Percentiles rank a stretch among this genome's conserved stretches.
phyloP scores from a whole-genome alignment of 2,797 vertebrate genomes.

The Rhinichthys osculus region DNA sequence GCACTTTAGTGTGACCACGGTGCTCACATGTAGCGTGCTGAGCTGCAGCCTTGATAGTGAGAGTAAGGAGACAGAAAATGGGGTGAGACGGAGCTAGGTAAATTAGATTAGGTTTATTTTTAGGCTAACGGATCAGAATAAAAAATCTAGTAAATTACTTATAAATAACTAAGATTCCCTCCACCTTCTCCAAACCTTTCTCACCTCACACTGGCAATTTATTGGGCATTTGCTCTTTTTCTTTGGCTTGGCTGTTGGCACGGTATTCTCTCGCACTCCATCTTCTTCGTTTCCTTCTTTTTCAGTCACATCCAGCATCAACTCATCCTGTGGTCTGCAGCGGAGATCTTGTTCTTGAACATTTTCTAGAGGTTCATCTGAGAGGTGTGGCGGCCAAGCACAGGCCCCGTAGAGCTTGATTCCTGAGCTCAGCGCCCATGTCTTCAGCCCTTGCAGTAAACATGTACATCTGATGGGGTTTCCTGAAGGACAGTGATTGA shows the following conservation, averaged over 20 bases:
- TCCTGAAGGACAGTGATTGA: slow-evolving; percentile 62
- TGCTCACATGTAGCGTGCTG: slow-evolving; percentile 83
- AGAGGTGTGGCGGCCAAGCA: slow-evolving; percentile 77
- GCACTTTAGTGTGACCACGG: slow-evolving; percentile 79
- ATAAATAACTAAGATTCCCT: not conserved
- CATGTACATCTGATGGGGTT: slow-evolving; percentile 91
- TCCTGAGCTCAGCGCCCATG: slow-evolving; percentile 73
- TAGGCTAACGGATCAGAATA: too few species aligned
- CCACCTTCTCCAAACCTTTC: not conserved
- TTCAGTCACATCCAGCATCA: slow-evolving; percentile 63
- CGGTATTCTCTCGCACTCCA: slow-evolving; percentile 57
- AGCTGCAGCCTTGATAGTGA: slow-evolving; percentile 65
- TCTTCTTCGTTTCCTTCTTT: slow-evolving; percentile 62
- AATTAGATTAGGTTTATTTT: not conserved
- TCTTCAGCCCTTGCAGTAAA: slow-evolving; percentile 79
- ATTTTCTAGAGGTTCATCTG: slow-evolving; percentile 80
- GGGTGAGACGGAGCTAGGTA: not conserved
- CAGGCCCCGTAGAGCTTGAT: slow-evolving; percentile 82
- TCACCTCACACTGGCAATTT: slow-evolving; percentile 82
- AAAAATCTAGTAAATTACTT: too few species aligned
- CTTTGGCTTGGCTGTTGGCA: not conserved
- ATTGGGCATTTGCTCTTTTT: slow-evolving; percentile 77
- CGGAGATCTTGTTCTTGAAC: slow-evolving; percentile 79
- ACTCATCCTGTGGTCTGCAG: slow-evolving; percentile 68
- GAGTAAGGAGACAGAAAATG: not conserved